Evolutionary conservation across 2,888 invertebrate genomes (phyloP).

Genomic region (Eristalis pertinax): DNA sequence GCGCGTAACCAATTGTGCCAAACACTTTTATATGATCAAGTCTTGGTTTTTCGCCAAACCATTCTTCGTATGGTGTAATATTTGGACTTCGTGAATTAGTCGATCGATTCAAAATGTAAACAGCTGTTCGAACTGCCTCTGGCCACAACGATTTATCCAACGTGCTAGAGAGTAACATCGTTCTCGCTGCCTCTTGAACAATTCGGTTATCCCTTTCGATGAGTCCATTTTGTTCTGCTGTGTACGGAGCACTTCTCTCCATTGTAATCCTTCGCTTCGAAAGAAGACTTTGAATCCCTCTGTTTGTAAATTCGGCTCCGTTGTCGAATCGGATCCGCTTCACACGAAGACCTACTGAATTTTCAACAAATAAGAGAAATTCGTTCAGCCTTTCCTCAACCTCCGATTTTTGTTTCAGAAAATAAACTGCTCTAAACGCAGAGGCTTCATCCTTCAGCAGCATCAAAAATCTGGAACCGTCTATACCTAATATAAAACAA

Average conservation of each 20-base stretch:
- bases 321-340: constrained; percentile 29
- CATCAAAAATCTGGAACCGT: constrained; percentile 28
- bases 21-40: constrained; percentile 13
- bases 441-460: constrained; percentile 36
- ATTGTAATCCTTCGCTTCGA: neutral
- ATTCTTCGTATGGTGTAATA: constrained; percentile 15
- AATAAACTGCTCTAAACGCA: constrained; percentile 20
- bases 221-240: constrained; percentile 74
- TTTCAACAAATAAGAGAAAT: constrained; percentile 13
- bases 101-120: constrained; percentile 71
- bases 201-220: constrained; percentile 74
- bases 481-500: too few species aligned
- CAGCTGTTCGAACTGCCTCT: constrained; percentile 74
- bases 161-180: too few species aligned
- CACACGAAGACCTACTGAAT: neutral
- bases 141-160: constrained; percentile 71
- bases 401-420: neutral
- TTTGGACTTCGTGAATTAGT: constrained; percentile 5
- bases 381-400: constrained; percentile 5
- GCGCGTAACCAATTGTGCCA: constrained; percentile 3
- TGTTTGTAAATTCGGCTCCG: constrained; percentile 37
- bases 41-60: constrained; percentile 15
- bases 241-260: constrained; percentile 47
- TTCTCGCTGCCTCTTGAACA: neutral
- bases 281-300: constrained; percentile 5